Evolutionary conservation across 1,140 invertebrate species (phyloP).

Genomic region (Drosophila miranda): DNA sequence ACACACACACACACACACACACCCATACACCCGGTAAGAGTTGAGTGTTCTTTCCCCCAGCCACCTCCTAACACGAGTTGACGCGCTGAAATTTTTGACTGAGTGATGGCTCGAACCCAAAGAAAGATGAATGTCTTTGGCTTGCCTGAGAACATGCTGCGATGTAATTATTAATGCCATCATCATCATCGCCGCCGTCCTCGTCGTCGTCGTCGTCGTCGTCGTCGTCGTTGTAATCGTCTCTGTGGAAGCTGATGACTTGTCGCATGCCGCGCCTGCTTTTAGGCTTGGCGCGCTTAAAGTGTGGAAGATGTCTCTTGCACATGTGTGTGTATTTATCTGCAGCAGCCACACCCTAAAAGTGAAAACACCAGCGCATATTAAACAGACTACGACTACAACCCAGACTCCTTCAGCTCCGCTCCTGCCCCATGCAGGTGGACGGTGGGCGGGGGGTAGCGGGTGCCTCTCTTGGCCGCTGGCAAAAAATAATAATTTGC

Average conservation of each 20-base stretch:
- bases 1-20: slow-evolving; percentile 2
- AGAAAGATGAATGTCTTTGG: slow-evolving; percentile 75
- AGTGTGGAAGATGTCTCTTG: slow-evolving; percentile 23
- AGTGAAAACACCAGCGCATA: slow-evolving; percentile 50
- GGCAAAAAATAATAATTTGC: slow-evolving; percentile 79
- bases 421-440: background rate
- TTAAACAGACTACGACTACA: slow-evolving; percentile 32
- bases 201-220: background rate
- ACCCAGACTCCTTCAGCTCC: slow-evolving; percentile 20
- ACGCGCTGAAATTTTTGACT: slow-evolving; percentile 75
- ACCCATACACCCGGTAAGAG: slow-evolving; percentile 11
- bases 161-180: slow-evolving; percentile 74
- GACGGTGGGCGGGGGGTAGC: background rate
- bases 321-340: background rate
- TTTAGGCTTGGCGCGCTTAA: slow-evolving; percentile 49
- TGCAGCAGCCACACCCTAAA: slow-evolving; percentile 30
- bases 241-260: slow-evolving; percentile 39
- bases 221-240: background rate
- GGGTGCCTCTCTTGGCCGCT: slow-evolving; percentile 14
- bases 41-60: slow-evolving; percentile 24
- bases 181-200: slow-evolving; percentile 35
- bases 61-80: slow-evolving; percentile 61
- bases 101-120: slow-evolving; percentile 53
- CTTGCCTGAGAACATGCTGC: slow-evolving; percentile 44
- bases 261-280: slow-evolving; percentile 46